These are phyloP conservation scores for Cyphomyrus discorhynchus DNA, from an alignment of 2,113 vertebrate genomes.

Conservation along the genomic window DNA sequence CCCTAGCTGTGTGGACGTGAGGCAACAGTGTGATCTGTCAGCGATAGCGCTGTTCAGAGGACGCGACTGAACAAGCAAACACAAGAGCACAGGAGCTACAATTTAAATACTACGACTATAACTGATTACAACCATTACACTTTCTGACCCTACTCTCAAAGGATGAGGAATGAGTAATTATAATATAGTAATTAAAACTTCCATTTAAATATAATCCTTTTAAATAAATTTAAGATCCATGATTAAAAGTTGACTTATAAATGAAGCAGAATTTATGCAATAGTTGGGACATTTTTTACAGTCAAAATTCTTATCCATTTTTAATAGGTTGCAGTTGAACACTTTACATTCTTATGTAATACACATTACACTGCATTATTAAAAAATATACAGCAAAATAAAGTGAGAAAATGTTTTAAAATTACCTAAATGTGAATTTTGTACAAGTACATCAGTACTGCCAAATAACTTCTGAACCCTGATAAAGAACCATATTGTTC, in stretches of 20 bases:
- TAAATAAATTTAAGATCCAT: not conserved
- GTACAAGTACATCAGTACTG: not conserved
- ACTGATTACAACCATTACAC: not conserved
- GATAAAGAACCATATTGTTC: not conserved
- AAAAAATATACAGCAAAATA: not conserved
- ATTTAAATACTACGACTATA: not conserved
- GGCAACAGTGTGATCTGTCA: not conserved
- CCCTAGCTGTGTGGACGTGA: not conserved
- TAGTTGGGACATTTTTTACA: not conserved
- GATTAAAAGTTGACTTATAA: not conserved
- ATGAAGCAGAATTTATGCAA: not conserved
- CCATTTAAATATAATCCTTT: not conserved
- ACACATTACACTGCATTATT: not conserved
- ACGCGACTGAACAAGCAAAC: not conserved
- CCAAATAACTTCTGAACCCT: not conserved
- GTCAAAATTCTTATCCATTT: not conserved
- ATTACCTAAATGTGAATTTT: not conserved
- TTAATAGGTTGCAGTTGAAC: not conserved
- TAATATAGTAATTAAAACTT: not conserved
- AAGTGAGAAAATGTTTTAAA: not conserved
- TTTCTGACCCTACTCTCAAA: not conserved
- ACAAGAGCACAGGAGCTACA: not conserved
- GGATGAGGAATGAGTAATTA: not conserved
- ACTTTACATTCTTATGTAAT: not conserved
- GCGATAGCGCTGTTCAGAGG: not conserved